phyloP scores from a whole-genome alignment of 1,140 invertebrate genomes.

The Pogonomyrmex barbatus region DNA sequence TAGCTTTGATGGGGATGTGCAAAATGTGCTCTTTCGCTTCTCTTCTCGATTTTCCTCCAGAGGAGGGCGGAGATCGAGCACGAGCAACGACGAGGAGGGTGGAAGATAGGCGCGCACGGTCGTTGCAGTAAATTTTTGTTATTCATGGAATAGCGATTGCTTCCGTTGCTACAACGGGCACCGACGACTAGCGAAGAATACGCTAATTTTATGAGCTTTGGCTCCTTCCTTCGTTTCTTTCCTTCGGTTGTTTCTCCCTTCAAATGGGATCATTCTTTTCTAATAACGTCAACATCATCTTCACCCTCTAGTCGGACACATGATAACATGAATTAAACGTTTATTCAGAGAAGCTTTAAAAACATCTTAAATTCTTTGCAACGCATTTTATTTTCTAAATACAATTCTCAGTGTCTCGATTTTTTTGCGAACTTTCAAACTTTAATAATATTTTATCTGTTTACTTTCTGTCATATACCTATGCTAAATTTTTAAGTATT shows the following conservation, averaged over 20 bases:
- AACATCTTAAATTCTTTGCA: not conserved
- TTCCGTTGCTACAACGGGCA: slow-evolving; percentile 73
- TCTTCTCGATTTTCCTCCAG: not conserved
- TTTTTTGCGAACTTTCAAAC: not conserved
- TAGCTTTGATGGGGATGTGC: slow-evolving; percentile 22
- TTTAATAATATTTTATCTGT: not conserved
- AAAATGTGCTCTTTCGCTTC: slow-evolving; percentile 15
- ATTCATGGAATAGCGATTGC: slow-evolving; percentile 85
- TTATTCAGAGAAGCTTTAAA: slow-evolving; percentile 2
- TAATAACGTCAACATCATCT: slow-evolving; percentile 28
- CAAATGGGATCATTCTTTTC: slow-evolving; percentile 21
- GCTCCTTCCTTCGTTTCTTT: slow-evolving; percentile 1
- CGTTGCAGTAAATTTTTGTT: slow-evolving; percentile 80
- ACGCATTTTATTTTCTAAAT: not conserved
- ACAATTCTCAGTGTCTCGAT: not conserved
- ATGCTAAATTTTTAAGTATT: not conserved
- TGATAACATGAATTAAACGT: slow-evolving; percentile 15
- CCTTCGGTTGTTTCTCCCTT: slow-evolving; percentile 31
- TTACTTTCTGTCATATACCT: too few species aligned
- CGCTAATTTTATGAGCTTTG: slow-evolving; percentile 80
- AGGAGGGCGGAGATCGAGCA: slow-evolving; percentile 17
- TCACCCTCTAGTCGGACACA: not conserved
- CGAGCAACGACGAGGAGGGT: slow-evolving; percentile 1
- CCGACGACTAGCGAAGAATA: slow-evolving; percentile 78
- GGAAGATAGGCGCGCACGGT: slow-evolving; percentile 54